A percentile compares a stretch with the other conserved stretches of the same genome.
Evolutionary conservation across 2,113 vertebrate genomes (phyloP).

Genomic region (Pseudolaguvia tuberculata): DNA sequence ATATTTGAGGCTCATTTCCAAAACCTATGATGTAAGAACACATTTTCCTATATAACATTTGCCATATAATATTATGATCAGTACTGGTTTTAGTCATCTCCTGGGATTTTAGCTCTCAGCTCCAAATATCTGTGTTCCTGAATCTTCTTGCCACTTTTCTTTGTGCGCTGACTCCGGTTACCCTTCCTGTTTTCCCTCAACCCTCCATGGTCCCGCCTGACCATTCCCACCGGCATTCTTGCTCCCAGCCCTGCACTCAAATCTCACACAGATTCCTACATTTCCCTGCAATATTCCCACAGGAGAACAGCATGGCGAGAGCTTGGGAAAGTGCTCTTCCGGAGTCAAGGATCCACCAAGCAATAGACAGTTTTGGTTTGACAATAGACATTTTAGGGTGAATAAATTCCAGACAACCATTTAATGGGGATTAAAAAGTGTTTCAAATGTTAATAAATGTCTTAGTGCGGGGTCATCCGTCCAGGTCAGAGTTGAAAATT

Average conservation of each 20-base stretch:
- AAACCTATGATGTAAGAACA: no score
- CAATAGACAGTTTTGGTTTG: slow-evolving; percentile 36
- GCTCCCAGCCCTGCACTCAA: slow-evolving; percentile 37
- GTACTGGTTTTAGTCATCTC: not conserved
- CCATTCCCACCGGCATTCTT: slow-evolving; percentile 50
- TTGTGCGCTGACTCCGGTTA: slow-evolving; percentile 41
- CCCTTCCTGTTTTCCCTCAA: slow-evolving; percentile 52
- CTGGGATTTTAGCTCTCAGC: not conserved
- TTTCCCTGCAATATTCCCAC: slow-evolving; percentile 53
- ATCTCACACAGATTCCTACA: slow-evolving; percentile 50
- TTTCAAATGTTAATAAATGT: no score
- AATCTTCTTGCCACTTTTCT: slow-evolving; percentile 5
- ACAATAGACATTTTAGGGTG: slow-evolving; percentile 40
- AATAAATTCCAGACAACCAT: slow-evolving; percentile 40
- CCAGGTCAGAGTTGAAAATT: no score
- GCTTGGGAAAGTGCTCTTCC: slow-evolving; percentile 58
- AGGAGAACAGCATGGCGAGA: slow-evolving; percentile 38
- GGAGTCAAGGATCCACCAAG: slow-evolving; percentile 48
- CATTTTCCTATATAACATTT: not conserved
- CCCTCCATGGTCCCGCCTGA: slow-evolving; percentile 45
- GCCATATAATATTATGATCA: not conserved
- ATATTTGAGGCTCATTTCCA: not conserved
- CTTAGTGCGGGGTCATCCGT: not conserved
- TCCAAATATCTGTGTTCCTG: not conserved
- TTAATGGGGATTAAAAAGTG: slow-evolving; percentile 20